Evolutionary conservation across 2,888 invertebrate genomes (phyloP).

Genomic region (Creontiades dilutus): DNA sequence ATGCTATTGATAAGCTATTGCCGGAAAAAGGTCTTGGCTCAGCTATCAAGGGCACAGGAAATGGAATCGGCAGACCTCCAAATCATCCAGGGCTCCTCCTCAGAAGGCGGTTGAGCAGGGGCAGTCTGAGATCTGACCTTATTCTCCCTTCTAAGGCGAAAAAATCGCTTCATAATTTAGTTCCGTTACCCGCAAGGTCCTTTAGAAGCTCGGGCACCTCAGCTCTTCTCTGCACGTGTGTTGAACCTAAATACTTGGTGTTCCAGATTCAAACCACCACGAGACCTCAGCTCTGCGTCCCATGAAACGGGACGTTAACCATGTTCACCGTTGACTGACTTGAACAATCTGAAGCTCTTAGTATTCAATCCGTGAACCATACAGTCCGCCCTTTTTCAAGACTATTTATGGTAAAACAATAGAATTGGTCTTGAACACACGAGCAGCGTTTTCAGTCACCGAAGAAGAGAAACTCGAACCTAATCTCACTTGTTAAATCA

Average conservation of each 20-base stretch:
- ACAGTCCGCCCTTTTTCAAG: background rate
- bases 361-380: background rate
- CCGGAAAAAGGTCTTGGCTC: background rate
- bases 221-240: conserved; percentile 26
- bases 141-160: conserved; percentile 58
- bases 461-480: background rate
- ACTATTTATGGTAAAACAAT: background rate
- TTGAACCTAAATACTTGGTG: conserved; percentile 43
- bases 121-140: conserved; percentile 49
- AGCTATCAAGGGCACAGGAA: conserved; percentile 22
- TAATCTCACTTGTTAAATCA: no score
- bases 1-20: conserved; percentile 1
- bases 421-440: background rate
- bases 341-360: background rate
- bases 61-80: background rate
- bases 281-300: background rate
- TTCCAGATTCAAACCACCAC: conserved; percentile 5
- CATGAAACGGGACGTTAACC: background rate
- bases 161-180: conserved; percentile 68
- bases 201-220: conserved; percentile 46
- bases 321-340: background rate
- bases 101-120: background rate
- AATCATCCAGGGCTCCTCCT: background rate
- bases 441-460: background rate
- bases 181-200: conserved; percentile 66